Base-by-base conservation (phyloP, 2,113 vertebrate genomes). In the Callocephalon fimbriatum region DNA sequence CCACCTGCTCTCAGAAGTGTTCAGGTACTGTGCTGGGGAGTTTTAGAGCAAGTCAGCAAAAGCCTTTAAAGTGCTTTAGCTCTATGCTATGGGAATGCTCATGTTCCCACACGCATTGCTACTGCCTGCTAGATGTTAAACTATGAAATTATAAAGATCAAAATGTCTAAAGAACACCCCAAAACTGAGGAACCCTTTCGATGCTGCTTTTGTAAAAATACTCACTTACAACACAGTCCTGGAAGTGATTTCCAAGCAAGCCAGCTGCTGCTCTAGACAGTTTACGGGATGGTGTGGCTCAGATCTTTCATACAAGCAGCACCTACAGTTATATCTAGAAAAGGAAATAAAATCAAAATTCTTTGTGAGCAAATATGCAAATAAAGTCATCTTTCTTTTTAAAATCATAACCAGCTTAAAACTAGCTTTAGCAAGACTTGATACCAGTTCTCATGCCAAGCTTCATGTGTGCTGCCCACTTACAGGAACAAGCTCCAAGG, bases 291-390 rank as follows among this genome's bases (percentile, higher is more conserved):
- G 73, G 19, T 47, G 70, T 91, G 35, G 27, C 71, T 95, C 92
- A 89, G 74, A 58, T 96, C 83, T 93, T 96, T 88, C 78, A 77
- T 83, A 86, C 54, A 88, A 96, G 83, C 96, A 97, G 90, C 95
- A 95, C 67, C 78, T 75, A 96, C 10, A 90, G 84, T 86, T 96
- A 50, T 88, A 86, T 71, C 74, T 97, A 88, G 79, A 94, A 95
- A 97, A 95, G 63, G 72, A 96, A 95, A 94, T 13, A 95, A 71
- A 91, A 76, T 18, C 68, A 88, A 87, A 92, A 90, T 88, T 58
- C 32, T 82, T 88, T 66, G 50, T 86, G 58, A 94, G 81, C 27
- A 90, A 93, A 92, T 19, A 65, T 15, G 7, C 45, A 95, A 65
- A 89, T 47, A 63, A 91, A 96, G 56, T 73, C 2, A 50, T 74